Conservation (phyloP, 1,140 invertebrate species). For the Heterodera carotae region DNA sequence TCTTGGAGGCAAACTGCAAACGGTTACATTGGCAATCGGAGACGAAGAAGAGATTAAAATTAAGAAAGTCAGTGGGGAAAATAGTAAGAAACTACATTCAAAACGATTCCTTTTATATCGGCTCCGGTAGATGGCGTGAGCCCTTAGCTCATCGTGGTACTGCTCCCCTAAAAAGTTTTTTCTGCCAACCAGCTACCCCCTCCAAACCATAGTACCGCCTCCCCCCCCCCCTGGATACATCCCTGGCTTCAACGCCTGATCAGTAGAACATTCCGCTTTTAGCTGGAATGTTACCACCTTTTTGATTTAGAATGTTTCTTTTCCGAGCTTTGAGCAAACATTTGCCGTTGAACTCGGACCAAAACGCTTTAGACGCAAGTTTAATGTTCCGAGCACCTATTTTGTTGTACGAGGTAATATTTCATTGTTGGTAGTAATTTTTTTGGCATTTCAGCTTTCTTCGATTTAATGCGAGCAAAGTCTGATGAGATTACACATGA, state of each 20-base stretch:
- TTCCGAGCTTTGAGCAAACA: slow-evolving; percentile 74
- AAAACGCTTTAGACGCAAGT: slow-evolving; percentile 67
- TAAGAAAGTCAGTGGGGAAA: slow-evolving; percentile 35
- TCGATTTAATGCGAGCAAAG: slow-evolving; percentile 66
- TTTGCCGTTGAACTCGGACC: slow-evolving; percentile 73
- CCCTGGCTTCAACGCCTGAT: no score
- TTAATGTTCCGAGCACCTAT: slow-evolving; percentile 67
- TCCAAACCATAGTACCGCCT: no score
- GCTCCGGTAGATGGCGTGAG: no score
- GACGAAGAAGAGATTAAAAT: slow-evolving; percentile 54
- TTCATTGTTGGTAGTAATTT: slow-evolving; percentile 61
- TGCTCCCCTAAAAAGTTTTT: no score
- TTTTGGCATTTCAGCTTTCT: slow-evolving; percentile 77
- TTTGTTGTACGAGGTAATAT: slow-evolving; percentile 66
- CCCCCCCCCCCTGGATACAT: no score
- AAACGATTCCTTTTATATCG: slow-evolving; percentile 36
- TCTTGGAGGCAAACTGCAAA: not conserved
- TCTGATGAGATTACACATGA: slow-evolving; percentile 16
- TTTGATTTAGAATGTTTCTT: slow-evolving; percentile 69
- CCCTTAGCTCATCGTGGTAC: no score
- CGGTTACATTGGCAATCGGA: slow-evolving; percentile 36
- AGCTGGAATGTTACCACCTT: no score
- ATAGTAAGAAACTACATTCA: slow-evolving; percentile 12
- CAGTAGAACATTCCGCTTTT: slow-evolving; percentile 50
- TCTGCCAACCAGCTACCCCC: no score